Conservation (phyloP, 2,113 vertebrate genomes). For the Megalops atlanticus region DNA sequence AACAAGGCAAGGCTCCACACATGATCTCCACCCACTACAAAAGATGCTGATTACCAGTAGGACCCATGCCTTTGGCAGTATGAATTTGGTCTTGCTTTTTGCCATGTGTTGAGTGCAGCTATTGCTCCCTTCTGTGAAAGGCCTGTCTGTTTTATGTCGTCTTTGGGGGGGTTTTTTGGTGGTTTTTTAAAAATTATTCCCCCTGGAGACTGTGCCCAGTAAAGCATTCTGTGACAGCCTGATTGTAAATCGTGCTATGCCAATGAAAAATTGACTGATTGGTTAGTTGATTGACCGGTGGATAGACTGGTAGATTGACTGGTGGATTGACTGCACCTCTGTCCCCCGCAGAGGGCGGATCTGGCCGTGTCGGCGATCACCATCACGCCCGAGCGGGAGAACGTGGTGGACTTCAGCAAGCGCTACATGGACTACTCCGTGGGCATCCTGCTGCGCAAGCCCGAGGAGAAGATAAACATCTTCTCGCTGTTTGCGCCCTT, state of each 20-base stretch:
- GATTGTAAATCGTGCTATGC: too few relatives aligned
- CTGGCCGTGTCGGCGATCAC: conserved; percentile 94
- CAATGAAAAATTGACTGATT: too few relatives aligned
- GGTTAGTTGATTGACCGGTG: too few relatives aligned
- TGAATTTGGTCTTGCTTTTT: too few relatives aligned
- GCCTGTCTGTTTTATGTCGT: too few relatives aligned
- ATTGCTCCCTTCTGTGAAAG: too few relatives aligned
- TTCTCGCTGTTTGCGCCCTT: conserved; percentile 96
- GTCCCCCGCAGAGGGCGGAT: conserved; percentile 81
- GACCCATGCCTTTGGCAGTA: not conserved
- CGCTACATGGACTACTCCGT: conserved; percentile 98
- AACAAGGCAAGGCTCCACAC: conserved; percentile 81
- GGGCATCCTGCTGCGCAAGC: conserved; percentile 88
- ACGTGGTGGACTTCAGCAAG: conserved; percentile 96
- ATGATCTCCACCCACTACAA: not conserved
- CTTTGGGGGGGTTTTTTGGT: too few relatives aligned
- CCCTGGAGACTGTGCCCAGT: too few relatives aligned
- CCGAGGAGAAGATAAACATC: conserved; percentile 95
- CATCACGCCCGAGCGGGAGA: conserved; percentile 93
- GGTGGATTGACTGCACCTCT: not conserved
- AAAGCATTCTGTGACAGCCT: too few relatives aligned
- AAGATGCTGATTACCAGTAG: not conserved
- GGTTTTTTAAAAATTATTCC: too few relatives aligned
- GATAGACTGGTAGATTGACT: too few relatives aligned
- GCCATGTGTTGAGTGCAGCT: too few relatives aligned